A percentile compares a stretch with the other conserved stretches of the same genome.
phyloP scores from a whole-genome alignment of 1,140 invertebrate species.

The Harpegnathos saltator region DNA sequence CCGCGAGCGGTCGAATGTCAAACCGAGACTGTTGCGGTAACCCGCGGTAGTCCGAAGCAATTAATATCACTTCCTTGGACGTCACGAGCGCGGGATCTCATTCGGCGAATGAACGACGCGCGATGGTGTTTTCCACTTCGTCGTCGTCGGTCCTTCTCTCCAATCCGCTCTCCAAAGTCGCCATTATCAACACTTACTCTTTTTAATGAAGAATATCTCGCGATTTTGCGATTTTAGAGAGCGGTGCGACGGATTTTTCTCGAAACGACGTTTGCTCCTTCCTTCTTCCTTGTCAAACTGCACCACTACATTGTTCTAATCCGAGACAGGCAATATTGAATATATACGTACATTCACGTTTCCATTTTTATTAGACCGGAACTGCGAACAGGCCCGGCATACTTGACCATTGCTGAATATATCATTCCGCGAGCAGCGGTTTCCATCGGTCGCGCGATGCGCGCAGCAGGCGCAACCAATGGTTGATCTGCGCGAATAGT shows the following conservation, averaged over 20 bases:
- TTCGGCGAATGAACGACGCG: constrained; percentile 12
- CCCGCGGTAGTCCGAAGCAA: neutral
- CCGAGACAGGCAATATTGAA: constrained; percentile 18
- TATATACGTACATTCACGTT: constrained; percentile 38
- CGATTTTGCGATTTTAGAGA: too few relatives aligned
- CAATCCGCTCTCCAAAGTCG: neutral
- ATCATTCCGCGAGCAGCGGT: constrained; percentile 51
- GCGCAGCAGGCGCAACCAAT: constrained; percentile 57
- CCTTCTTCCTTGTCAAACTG: neutral
- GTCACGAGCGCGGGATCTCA: neutral
- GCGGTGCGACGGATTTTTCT: too few relatives aligned
- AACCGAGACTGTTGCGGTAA: neutral
- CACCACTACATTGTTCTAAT: neutral
- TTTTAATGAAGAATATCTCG: too few relatives aligned
- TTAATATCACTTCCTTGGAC: constrained; percentile 23
- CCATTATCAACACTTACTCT: too few relatives aligned
- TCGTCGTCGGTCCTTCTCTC: neutral
- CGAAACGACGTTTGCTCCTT: too few relatives aligned
- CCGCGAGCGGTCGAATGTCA: constrained; percentile 27
- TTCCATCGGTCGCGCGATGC: constrained; percentile 46
- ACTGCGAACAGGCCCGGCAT: neutral
- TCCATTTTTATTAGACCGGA: neutral
- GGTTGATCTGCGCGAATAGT: constrained; percentile 68
- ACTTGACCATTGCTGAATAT: constrained; percentile 57
- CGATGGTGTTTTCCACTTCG: too few relatives aligned